Percentiles rank a stretch among this genome's conserved stretches.
Conservation (phyloP, 2,797 vertebrate genomes). For the Sebastes taczanowskii region DNA sequence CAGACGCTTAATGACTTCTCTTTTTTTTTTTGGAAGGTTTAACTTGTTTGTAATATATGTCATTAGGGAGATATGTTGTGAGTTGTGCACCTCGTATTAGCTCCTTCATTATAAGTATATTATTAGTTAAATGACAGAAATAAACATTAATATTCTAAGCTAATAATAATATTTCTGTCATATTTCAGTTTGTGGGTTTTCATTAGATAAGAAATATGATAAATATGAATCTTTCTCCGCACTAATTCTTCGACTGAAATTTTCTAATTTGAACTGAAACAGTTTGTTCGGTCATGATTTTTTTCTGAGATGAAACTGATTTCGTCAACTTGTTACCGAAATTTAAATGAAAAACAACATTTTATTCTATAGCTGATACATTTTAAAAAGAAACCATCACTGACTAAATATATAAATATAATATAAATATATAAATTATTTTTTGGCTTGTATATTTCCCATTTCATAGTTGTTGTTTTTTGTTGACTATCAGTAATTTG, state of each 20-base stretch:
- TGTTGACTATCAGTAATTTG: conserved; percentile 2
- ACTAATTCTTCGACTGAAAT: background rate
- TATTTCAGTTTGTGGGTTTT: background rate
- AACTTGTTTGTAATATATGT: background rate
- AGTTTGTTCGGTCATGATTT: background rate
- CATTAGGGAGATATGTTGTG: background rate
- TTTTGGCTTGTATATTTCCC: background rate
- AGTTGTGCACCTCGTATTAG: background rate
- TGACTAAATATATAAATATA: background rate
- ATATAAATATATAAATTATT: background rate
- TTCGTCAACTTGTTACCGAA: background rate
- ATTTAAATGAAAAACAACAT: background rate
- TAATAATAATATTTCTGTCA: background rate
- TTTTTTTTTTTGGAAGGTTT: background rate
- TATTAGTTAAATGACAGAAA: background rate
- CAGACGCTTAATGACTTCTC: background rate
- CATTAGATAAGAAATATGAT: background rate
- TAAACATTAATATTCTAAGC: background rate
- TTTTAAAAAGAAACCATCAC: background rate
- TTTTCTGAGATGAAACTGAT: background rate
- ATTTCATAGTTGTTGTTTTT: background rate
- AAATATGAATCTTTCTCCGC: background rate
- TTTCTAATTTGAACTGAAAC: background rate
- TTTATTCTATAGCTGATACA: background rate
- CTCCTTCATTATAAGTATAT: background rate